Conservation (phyloP, 1,140 invertebrate species). For the Microplitis demolitor region DNA sequence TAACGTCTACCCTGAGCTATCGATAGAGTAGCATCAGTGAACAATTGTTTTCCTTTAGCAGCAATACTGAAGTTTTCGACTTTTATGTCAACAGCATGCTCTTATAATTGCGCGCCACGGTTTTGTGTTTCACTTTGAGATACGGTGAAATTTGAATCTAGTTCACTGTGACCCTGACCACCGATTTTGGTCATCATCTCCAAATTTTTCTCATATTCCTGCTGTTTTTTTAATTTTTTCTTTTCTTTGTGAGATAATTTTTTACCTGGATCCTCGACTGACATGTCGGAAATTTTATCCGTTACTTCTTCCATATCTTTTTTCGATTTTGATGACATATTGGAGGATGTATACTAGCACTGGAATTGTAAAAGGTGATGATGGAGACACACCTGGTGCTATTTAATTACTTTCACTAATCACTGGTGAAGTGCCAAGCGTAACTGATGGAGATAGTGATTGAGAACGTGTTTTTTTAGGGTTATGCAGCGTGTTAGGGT, state of each 20-base stretch:
- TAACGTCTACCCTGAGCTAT: slow-evolving; percentile 95
- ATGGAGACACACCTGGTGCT: too few species aligned
- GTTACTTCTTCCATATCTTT: slow-evolving; percentile 46
- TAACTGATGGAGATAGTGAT: too few species aligned
- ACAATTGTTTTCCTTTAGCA: slow-evolving; percentile 96
- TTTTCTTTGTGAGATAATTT: slow-evolving; percentile 94
- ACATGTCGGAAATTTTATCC: slow-evolving; percentile 46
- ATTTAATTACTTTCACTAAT: too few species aligned
- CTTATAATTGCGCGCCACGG: slow-evolving; percentile 76
- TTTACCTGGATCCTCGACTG: slow-evolving; percentile 47
- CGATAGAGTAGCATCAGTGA: slow-evolving; percentile 93
- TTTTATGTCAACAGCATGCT: slow-evolving; percentile 97
- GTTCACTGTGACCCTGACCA: slow-evolving; percentile 83
- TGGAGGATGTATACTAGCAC: background rate
- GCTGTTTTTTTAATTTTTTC: slow-evolving; percentile 91
- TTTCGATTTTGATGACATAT: slow-evolving; percentile 19
- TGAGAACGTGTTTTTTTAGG: too few species aligned
- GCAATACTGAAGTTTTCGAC: slow-evolving; percentile 98
- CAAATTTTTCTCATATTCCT: slow-evolving; percentile 91
- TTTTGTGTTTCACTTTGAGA: slow-evolving; percentile 70
- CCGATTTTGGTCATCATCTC: slow-evolving; percentile 87
- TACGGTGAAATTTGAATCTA: slow-evolving; percentile 94
- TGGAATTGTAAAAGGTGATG: too few species aligned
- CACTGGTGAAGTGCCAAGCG: too few species aligned
- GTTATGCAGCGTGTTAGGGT: too few species aligned